Percentiles rank a stretch among this genome's conserved stretches.
Conservation (phyloP, 2,888 invertebrate genomes). For the Parnassius smintheus region DNA sequence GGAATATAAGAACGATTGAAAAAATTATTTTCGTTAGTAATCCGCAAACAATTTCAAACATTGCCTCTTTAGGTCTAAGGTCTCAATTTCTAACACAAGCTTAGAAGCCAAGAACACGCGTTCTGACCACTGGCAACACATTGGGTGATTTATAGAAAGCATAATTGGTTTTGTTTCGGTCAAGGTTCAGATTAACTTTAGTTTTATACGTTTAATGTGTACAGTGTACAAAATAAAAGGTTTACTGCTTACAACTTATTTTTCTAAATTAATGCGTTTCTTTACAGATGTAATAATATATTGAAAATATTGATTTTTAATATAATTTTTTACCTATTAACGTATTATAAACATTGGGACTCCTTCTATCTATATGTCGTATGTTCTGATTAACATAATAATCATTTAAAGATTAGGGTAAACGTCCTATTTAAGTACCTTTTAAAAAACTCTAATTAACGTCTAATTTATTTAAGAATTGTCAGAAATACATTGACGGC, state of each 20-base stretch:
- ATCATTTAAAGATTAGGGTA: no score
- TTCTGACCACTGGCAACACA: conserved; percentile 40
- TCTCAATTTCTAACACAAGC: conserved; percentile 6
- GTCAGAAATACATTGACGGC: no score
- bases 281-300: no score
- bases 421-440: no score
- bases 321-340: no score
- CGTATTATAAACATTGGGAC: no score
- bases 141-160: conserved; percentile 64
- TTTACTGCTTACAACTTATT: conserved; percentile 7
- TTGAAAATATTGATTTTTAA: no score
- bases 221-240: conserved; percentile 32
- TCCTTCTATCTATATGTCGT: no score
- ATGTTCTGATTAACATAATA: no score
- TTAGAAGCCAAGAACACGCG: conserved; percentile 4
- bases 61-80: conserved; percentile 2
- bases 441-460: no score
- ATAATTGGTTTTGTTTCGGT: conserved; percentile 71
- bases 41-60: conserved; percentile 3
- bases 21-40: conserved; percentile 22
- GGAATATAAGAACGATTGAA: conserved; percentile 19
- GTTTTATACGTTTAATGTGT: conserved; percentile 62
- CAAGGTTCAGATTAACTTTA: conserved; percentile 64
- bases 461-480: no score
- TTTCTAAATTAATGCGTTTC: neutral